Evolutionary conservation across 2,113 vertebrate species (phyloP), one percentile per base, ranked within the genome.

Genomic region (Chionis minor): DNA sequence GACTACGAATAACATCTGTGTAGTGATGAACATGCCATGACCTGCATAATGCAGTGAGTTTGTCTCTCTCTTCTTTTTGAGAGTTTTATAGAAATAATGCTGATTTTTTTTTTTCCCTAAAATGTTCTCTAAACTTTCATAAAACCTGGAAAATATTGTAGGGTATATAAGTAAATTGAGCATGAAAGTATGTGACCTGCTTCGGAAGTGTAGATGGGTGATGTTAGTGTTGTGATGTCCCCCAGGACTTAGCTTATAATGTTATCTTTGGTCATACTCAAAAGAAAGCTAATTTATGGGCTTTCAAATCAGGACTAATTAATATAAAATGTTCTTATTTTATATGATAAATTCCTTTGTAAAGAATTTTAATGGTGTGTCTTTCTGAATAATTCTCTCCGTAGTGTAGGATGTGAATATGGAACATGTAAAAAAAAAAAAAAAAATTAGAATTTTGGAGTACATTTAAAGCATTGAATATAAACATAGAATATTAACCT

Each of bases 291-390:
- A 54, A 90, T 95, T 70, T 79, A 61, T 77, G 55, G 72, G 66
- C 87, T 92, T 97, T 94, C 72, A 91, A 95, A 77, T 81, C 33
- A 78, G 70, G 70, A 35, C 80, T 85, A 94, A 95, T 95, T 94
- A 83, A 92, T 95, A 94, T 89, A 82, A 97, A 97, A 96, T 77
- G 77, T 86, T 90, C 81, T 74, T 83, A 49, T 92, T 96, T 95
- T 96, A 81, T 82, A 73, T 38, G 82, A 88, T 58, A 80, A 94
- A 78, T 91, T 94, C 74, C 79, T 95, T 96, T 87, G 79, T 91
- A 94, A 96, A 75, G 90, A 96, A 87, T 97, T 96, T 90, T 95
- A 97, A 89, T 79, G 40, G 75, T 78, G 35, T 71, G 75, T 81
- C 89, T 79, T 95, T 94, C 79, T 33, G 58, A 96, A 79, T 82